phyloP scores from a whole-genome alignment of 2,113 vertebrate species.

The Eudyptes chrysolophus region DNA sequence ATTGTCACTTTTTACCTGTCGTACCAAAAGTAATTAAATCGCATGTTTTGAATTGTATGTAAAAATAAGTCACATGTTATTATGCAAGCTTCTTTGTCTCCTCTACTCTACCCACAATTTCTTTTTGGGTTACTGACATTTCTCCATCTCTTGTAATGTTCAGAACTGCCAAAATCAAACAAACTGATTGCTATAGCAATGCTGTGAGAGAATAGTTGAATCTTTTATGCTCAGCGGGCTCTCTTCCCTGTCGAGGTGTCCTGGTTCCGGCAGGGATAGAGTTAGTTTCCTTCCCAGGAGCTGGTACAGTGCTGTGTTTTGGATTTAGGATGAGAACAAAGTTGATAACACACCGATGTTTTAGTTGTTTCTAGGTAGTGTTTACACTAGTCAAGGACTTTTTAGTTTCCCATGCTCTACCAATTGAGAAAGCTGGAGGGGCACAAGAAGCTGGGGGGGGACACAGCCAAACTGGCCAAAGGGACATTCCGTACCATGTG shows the following conservation, averaged over 20 bases:
- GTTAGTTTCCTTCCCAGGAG: too few species aligned
- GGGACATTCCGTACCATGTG: too few species aligned
- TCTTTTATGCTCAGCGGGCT: background rate
- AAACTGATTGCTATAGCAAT: background rate
- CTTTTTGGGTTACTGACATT: background rate
- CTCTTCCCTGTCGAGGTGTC: background rate
- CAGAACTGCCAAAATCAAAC: constrained; percentile 7
- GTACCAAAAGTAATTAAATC: background rate
- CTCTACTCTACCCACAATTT: background rate
- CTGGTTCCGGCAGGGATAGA: too few species aligned
- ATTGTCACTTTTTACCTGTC: background rate
- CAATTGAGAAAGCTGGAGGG: too few species aligned
- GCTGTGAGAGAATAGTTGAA: background rate
- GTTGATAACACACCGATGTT: too few species aligned
- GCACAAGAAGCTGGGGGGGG: too few species aligned
- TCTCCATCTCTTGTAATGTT: background rate
- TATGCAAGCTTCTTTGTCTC: background rate
- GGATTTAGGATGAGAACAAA: too few species aligned
- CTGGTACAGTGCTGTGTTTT: too few species aligned
- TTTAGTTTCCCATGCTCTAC: too few species aligned
- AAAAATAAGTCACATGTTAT: background rate
- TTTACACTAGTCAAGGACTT: too few species aligned
- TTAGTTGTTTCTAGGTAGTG: too few species aligned
- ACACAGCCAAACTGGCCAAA: too few species aligned
- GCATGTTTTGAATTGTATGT: background rate